Evolutionary conservation across 2,797 vertebrate species (phyloP), one percentile per base, ranked within the genome.

Genomic region (Mycteria americana): DNA sequence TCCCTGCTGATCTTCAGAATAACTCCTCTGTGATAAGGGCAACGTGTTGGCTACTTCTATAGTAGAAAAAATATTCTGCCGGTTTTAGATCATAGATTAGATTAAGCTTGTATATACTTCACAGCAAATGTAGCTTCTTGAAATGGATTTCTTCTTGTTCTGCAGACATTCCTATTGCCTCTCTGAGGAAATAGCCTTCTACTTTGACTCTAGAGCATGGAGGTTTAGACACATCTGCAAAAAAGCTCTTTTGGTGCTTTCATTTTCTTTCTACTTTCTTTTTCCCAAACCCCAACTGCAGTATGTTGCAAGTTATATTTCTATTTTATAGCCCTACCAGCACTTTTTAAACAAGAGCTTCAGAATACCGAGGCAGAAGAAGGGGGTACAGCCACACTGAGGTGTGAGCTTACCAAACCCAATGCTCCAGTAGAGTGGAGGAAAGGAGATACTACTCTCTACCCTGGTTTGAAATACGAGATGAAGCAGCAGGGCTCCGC

Each of bases 391-490:
- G 98, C 98, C 6, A 97, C 69, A 2, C 96, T 99, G 89, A 86
- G 82, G 69, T 99, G 99, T 88, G 98, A 99, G 94, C 98, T 99
- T 69, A 99, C 98, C 73, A 98, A 97, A 95, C 57, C 96, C 3
- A 95, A 85, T 6, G 96, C 97, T 89, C 89, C 96, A 3, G 97
- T 99, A 92, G 98, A 99, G 93, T 99, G 99, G 99, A 98, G 96
- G 92, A 99, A 98, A 97, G 99, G 98, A 79, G 97, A 98, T 56
- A 93, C 98, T 68, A 98, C 98, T 27, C 98, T 99, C 72, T 99
- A 98, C 89, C 98, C 98, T 46, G 99, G 99, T 88, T 95, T 98
- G 94, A 99, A 99, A 95, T 99, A 99, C 31, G 97, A 98, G 95
- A 98, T 99, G 97, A 98, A 88, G 57, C 98, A 98, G 96, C 97